Percentiles rank a stretch among this genome's conserved stretches.
phyloP scores from a whole-genome alignment of 2,113 vertebrate genomes.

The Myotis lucifugus region DNA sequence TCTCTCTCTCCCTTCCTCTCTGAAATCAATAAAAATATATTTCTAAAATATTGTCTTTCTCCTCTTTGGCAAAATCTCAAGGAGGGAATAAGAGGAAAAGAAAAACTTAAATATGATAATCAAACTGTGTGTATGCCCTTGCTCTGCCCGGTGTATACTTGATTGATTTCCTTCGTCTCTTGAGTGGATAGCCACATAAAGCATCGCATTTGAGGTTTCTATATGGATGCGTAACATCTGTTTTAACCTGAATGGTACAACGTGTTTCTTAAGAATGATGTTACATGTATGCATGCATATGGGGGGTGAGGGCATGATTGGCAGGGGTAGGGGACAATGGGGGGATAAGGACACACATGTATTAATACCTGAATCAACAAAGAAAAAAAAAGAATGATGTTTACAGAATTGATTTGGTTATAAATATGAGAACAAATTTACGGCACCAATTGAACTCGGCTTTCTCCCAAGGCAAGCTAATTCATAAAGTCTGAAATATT shows the following conservation, averaged over 20 bases:
- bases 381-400: not conserved
- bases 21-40: too few relatives aligned
- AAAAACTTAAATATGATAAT: not conserved
- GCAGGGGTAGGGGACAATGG: too few relatives aligned
- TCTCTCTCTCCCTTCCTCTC: too few relatives aligned
- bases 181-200: not conserved
- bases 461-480: constrained; percentile 55
- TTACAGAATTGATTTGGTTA: constrained; percentile 68
- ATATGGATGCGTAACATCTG: constrained; percentile 58
- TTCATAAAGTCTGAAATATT: constrained; percentile 71
- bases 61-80: not conserved
- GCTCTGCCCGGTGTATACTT: not conserved
- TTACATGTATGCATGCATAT: not conserved
- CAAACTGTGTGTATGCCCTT: not conserved
- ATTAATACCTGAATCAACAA: too few relatives aligned
- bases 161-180: not conserved
- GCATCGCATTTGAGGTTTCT: not conserved
- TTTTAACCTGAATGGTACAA: constrained; percentile 58
- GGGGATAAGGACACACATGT: too few relatives aligned
- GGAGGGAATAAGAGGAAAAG: not conserved
- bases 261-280: constrained; percentile 38
- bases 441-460: constrained; percentile 52
- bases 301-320: too few relatives aligned
- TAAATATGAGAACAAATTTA: constrained; percentile 61
- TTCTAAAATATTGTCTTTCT: not conserved